Conservation (phyloP, 1,140 invertebrate species). For the Euura lappo region DNA sequence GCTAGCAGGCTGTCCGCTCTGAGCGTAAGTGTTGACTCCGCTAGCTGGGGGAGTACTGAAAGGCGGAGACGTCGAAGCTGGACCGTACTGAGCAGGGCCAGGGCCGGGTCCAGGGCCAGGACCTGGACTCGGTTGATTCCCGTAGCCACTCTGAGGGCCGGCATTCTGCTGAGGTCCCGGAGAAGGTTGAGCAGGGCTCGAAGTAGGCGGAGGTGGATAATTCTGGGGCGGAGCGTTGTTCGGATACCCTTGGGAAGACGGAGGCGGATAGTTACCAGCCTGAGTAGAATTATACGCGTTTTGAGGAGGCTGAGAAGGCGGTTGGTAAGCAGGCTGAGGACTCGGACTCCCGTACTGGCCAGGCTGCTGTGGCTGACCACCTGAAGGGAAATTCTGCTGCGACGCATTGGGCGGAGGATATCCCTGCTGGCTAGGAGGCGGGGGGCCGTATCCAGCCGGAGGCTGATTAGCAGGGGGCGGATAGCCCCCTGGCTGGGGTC, state of each 20-base stretch:
- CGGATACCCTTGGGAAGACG: constrained; percentile 53
- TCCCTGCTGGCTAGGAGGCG: constrained; percentile 55
- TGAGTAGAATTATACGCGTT: constrained; percentile 53
- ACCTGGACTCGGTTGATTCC: constrained; percentile 54
- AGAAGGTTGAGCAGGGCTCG: constrained; percentile 47
- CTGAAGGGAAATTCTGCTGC: constrained; percentile 52
- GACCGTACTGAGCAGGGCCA: constrained; percentile 48
- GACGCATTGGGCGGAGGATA: constrained; percentile 53
- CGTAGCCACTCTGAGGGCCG: constrained; percentile 51
- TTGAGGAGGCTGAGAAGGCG: constrained; percentile 52
- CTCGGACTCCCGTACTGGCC: constrained; percentile 56
- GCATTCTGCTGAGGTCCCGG: constrained; percentile 48
- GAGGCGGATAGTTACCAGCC: constrained; percentile 54
- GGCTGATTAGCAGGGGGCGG: constrained; percentile 50
- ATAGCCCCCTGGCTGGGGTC: constrained; percentile 53
- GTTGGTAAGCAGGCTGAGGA: constrained; percentile 55
- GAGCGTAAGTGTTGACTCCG: constrained; percentile 54
- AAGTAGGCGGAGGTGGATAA: constrained; percentile 51
- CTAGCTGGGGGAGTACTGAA: constrained; percentile 48
- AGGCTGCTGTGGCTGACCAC: constrained; percentile 44
- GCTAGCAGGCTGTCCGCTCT: constrained; percentile 52
- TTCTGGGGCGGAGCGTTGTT: constrained; percentile 55
- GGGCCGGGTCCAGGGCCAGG: constrained; percentile 50
- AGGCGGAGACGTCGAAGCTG: constrained; percentile 52
- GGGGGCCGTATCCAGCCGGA: constrained; percentile 54